Evolutionary conservation across 2,888 invertebrate species (phyloP).

Genomic region (Ophion ventricosus): DNA sequence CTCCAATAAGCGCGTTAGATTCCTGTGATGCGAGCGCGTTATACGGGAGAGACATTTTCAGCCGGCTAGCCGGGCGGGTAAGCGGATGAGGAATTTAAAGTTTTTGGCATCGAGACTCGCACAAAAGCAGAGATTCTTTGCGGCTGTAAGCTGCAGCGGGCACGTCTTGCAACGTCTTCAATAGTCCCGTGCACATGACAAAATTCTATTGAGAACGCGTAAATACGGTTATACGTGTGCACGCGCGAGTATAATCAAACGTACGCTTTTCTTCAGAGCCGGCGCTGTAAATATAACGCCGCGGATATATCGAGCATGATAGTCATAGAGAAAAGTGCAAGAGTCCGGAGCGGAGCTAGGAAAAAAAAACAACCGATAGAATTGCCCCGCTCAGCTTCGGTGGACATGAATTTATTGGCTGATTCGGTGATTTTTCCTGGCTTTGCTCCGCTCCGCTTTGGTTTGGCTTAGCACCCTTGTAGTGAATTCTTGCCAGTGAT

Average conservation of each 20-base stretch:
- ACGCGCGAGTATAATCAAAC: neutral
- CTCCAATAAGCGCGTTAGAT: slow-evolving; percentile 33
- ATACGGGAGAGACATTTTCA: slow-evolving; percentile 38
- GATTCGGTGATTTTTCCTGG: too few relatives aligned
- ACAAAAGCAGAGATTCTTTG: slow-evolving; percentile 5
- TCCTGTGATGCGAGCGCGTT: neutral
- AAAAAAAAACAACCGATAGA: too few relatives aligned
- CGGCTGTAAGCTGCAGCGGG: slow-evolving; percentile 1
- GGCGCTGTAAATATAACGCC: neutral
- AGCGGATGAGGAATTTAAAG: slow-evolving; percentile 63
- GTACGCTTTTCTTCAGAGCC: neutral
- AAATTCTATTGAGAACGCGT: neutral
- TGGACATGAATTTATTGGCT: too few relatives aligned
- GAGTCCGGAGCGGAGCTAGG: too few relatives aligned
- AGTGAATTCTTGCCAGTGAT: too few relatives aligned
- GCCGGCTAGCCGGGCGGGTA: slow-evolving; percentile 51
- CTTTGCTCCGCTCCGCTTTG: too few relatives aligned
- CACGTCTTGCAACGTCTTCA: slow-evolving; percentile 53
- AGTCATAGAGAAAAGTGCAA: too few relatives aligned
- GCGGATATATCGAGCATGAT: too few relatives aligned
- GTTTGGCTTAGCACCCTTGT: too few relatives aligned
- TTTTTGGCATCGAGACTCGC: slow-evolving; percentile 62
- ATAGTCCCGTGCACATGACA: neutral
- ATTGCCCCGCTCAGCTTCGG: too few relatives aligned
- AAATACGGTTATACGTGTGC: neutral